Base-by-base conservation (phyloP, 23 tunicate genomes). In the Diplosoma virens region DNA sequence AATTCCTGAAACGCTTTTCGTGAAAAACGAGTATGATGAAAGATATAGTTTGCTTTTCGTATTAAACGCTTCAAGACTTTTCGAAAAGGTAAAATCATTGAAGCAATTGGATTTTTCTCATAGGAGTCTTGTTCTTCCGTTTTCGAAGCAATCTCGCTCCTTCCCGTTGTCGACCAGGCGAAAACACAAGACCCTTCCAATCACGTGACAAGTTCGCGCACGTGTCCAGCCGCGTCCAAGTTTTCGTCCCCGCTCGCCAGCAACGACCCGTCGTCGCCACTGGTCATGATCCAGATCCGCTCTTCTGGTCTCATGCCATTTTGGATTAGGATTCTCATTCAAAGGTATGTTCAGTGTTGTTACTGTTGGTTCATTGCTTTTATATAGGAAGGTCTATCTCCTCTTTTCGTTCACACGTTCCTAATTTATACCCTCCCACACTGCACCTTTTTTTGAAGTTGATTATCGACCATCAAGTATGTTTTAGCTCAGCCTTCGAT, bases 271-370 rank as follows among this genome's bases (percentile, higher is more conserved):
- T 34, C 74, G 11, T 18, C 11, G 3, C 33, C 18, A 1, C 33
- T 28, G 3, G 35, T 2, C 25, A 37, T 80, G 1, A 25, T 69
- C 4, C 18, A 50, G 25, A 55, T 80, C 28, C 71, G 45, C 1
- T 28, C 75, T 0, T 41, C 56, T 5, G 14, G 41, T 9, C 58
- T 87, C 31, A 50, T 80, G 9, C 78, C 93, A 1, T 59, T 55
- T 37, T 87, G 93, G 93, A 72, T 81, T 27, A 61, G 53, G 27
- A 73, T 80, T 50, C 48, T 87, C n/a, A 59, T 82, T 3, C 21
- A 33, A 21, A 72, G 87, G 87, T 82, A 32, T n/a, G n/a, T n/a
- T n/a, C n/a, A n/a, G 21, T 32, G 9, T 66, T 45, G 11, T 45
- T 45, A 9, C 52, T 45, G 16, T 16, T 45, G n/a, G n/a, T n/a